Evolutionary conservation across 2,888 invertebrate genomes (phyloP).

Genomic region (Melinaea menophilus): DNA sequence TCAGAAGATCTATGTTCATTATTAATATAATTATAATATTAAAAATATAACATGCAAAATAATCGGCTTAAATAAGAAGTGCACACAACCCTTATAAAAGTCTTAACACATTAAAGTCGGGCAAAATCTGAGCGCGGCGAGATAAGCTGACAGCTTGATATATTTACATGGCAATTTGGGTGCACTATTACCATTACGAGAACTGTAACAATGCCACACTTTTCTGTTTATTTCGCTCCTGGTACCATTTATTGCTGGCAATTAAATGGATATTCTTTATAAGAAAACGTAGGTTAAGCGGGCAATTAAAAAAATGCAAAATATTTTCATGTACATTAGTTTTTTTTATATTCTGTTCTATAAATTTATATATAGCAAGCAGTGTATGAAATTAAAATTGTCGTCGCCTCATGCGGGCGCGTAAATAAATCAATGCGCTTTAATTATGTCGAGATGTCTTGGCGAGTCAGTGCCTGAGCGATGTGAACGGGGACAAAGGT

Average conservation of each 20-base stretch:
- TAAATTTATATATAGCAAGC: neutral
- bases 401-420: slow-evolving; percentile 68
- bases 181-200: slow-evolving; percentile 19
- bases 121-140: slow-evolving; percentile 24
- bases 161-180: slow-evolving; percentile 30
- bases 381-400: slow-evolving; percentile 31
- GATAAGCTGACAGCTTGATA: slow-evolving; percentile 26
- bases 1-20: neutral
- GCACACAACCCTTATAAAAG: slow-evolving; percentile 11
- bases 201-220: slow-evolving; percentile 5
- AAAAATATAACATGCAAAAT: neutral
- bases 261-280: slow-evolving; percentile 1
- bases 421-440: slow-evolving; percentile 73
- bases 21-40: neutral
- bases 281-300: neutral
- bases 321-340: too few relatives aligned
- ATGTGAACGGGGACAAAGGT: slow-evolving; percentile 47
- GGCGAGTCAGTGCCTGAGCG: slow-evolving; percentile 43
- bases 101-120: slow-evolving; percentile 16
- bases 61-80: slow-evolving; percentile 2
- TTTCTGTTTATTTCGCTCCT: neutral
- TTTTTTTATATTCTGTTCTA: too few relatives aligned
- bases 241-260: neutral
- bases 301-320: neutral
- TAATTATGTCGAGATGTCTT: slow-evolving; percentile 72